A percentile compares a stretch with the other conserved stretches of the same genome.
Evolutionary conservation across 2,113 vertebrate species (phyloP).

Genomic region (Neofelis nebulosa): DNA sequence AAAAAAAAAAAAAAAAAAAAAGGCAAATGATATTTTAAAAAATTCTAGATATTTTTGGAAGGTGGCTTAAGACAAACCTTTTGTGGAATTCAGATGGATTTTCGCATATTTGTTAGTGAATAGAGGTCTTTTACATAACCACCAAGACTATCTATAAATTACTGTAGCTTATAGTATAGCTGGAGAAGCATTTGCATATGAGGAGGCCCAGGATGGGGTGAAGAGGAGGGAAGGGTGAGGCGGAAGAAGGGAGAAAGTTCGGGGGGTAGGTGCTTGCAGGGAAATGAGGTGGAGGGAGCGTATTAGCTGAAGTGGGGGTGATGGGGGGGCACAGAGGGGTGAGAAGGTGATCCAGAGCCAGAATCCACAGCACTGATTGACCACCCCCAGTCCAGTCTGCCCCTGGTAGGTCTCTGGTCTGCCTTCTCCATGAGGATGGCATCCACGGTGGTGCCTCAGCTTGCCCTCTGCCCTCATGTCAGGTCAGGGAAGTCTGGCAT

Average conservation of each 20-base stretch:
- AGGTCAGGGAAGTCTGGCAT: background rate
- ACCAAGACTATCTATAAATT: background rate
- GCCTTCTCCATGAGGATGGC: background rate
- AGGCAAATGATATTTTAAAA: slow-evolving; percentile 24
- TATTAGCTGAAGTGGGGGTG: background rate
- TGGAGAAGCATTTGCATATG: background rate
- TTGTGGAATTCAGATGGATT: background rate
- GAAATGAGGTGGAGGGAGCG: background rate
- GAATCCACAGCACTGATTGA: background rate
- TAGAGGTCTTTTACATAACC: background rate
- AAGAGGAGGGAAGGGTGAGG: background rate
- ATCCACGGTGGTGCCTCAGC: background rate
- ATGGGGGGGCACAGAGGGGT: background rate
- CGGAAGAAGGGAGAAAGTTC: background rate
- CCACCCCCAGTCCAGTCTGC: background rate
- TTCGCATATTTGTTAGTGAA: slow-evolving; percentile 38
- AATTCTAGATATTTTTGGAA: background rate
- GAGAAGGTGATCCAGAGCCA: background rate
- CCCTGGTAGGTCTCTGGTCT: background rate
- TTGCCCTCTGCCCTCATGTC: background rate
- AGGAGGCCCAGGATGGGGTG: background rate
- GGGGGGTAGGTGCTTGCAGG: background rate
- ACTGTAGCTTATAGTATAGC: background rate
- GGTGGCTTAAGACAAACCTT: slow-evolving; percentile 16
- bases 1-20: background rate